These are phyloP conservation scores for Peucedramus taeniatus DNA, from an alignment of 2,113 vertebrate species.

Conservation along the genomic window DNA sequence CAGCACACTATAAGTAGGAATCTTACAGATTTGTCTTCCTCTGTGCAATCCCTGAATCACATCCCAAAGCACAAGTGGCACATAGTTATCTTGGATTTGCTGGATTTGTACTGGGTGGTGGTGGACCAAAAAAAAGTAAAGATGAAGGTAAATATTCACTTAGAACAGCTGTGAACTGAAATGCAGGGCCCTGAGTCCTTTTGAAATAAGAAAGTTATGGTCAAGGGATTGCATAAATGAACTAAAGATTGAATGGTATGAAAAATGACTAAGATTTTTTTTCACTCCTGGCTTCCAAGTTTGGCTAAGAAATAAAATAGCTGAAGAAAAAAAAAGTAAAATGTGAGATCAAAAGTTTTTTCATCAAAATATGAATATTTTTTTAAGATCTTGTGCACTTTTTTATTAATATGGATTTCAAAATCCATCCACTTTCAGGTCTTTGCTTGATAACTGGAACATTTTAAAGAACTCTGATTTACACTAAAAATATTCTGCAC, in stretches of 20 bases:
- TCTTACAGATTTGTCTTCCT: neutral
- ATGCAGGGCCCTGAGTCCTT: neutral
- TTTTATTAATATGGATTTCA: neutral
- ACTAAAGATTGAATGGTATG: neutral
- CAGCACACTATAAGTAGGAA: neutral
- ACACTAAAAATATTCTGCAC: neutral
- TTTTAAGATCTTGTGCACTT: neutral
- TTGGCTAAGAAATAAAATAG: neutral
- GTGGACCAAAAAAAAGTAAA: neutral
- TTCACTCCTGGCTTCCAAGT: neutral
- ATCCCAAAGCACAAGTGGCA: neutral
- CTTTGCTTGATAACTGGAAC: neutral
- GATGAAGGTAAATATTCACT: neutral
- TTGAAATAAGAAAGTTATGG: neutral
- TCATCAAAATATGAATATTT: neutral
- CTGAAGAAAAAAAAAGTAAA: neutral
- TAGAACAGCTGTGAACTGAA: neutral
- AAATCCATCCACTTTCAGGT: neutral
- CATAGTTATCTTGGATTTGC: neutral
- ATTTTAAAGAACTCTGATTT: conserved; percentile 5
- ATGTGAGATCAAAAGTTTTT: neutral
- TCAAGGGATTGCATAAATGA: neutral
- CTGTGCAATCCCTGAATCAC: neutral
- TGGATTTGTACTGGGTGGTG: neutral
- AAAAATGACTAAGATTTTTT: neutral